Conservation (phyloP, 2,113 vertebrate genomes). For the Colistium nudipinnis region DNA sequence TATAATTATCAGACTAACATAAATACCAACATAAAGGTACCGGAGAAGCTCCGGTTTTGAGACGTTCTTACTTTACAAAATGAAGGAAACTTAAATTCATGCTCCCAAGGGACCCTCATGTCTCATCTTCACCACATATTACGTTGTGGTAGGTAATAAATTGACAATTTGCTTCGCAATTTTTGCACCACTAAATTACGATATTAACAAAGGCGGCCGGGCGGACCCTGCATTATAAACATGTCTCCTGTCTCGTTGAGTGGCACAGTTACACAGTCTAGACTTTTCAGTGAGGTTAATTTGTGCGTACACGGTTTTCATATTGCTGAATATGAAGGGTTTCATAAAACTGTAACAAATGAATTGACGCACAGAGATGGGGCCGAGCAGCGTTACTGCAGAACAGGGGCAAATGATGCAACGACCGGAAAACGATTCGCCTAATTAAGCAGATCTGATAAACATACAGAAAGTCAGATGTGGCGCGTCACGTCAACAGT, state of each 20-base stretch:
- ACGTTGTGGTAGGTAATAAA: slow-evolving; percentile 20
- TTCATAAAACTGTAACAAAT: too few relatives aligned
- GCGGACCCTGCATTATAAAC: not conserved
- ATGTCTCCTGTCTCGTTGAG: not conserved
- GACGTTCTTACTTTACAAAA: not conserved
- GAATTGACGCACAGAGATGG: too few relatives aligned
- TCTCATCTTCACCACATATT: slow-evolving; percentile 8
- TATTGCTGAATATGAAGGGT: too few relatives aligned
- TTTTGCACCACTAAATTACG: not conserved
- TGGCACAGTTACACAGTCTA: not conserved
- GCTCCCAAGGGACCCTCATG: not conserved
- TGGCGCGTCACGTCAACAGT: not conserved
- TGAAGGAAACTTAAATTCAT: not conserved
- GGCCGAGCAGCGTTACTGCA: too few relatives aligned
- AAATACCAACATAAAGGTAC: too few relatives aligned
- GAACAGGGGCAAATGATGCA: too few relatives aligned
- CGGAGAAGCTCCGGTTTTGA: not conserved
- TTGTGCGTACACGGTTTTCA: too few relatives aligned
- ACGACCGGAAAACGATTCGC: too few relatives aligned
- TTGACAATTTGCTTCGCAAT: slow-evolving; percentile 6
- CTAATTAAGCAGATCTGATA: not conserved
- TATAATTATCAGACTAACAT: too few relatives aligned
- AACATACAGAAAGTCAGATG: not conserved
- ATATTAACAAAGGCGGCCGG: not conserved
- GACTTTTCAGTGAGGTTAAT: too few relatives aligned